A percentile compares a stretch with the other conserved stretches of the same genome.
Evolutionary conservation across 2,888 invertebrate genomes (phyloP).

Genomic region (Meta bourneti): DNA sequence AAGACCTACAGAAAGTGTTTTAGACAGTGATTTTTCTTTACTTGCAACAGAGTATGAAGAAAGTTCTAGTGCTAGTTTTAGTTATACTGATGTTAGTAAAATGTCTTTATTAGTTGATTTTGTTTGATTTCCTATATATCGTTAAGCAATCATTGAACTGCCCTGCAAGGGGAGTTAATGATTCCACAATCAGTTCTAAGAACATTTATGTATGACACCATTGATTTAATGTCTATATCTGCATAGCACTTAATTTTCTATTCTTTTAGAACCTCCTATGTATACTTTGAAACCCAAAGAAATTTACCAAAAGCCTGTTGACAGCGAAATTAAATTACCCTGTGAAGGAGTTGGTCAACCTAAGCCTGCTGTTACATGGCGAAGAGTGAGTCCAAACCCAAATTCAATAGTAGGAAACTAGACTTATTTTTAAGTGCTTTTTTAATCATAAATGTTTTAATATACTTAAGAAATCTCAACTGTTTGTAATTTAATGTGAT

Average conservation of each 20-base stretch:
- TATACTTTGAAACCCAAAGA: conserved; percentile 94
- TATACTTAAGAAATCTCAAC: background rate
- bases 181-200: no score
- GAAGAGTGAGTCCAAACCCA: conserved; percentile 84
- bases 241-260: background rate
- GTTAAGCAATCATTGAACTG: no score
- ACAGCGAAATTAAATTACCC: conserved; percentile 95
- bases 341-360: conserved; percentile 96
- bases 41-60: no score
- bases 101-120: no score
- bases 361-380: conserved; percentile 93
- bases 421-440: conserved; percentile 34
- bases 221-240: background rate
- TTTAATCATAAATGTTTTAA: conserved; percentile 4
- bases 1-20: no score
- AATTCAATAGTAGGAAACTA: conserved; percentile 63
- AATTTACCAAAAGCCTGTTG: conserved; percentile 93
- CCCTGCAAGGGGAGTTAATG: no score
- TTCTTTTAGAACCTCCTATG: conserved; percentile 94
- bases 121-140: no score
- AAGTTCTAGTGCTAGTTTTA: no score
- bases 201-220: no score
- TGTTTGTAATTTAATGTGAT: no score
- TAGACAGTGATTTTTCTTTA: no score
- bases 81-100: no score